These are phyloP conservation scores for Sesamia inferens DNA, from an alignment of 2,888 invertebrate genomes.

Conservation along the genomic window DNA sequence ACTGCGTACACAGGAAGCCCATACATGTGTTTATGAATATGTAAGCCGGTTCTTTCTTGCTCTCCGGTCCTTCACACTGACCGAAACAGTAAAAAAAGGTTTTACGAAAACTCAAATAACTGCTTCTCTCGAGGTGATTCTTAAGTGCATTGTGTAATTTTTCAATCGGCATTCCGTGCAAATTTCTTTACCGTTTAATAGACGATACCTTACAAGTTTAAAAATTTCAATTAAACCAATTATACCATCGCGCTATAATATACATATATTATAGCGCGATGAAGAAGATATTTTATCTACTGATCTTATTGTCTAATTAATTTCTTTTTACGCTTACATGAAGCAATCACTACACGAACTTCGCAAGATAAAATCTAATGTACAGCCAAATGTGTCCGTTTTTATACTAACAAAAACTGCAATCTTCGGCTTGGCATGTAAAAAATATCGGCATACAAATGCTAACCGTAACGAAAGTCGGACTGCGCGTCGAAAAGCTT, in stretches of 20 bases:
- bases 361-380: conserved; percentile 31
- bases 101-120: conserved; percentile 21
- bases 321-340: conserved; percentile 20
- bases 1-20: conserved; percentile 28
- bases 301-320: conserved; percentile 27
- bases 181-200: neutral
- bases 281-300: conserved; percentile 17
- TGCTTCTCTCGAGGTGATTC: conserved; percentile 3
- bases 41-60: conserved; percentile 46
- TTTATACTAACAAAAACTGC: conserved; percentile 43
- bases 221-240: conserved; percentile 30
- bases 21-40: conserved; percentile 28
- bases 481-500: conserved; percentile 21
- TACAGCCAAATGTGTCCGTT: conserved; percentile 32
- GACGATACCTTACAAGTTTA: conserved; percentile 2
- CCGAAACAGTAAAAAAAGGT: conserved; percentile 12
- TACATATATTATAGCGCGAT: too few species aligned
- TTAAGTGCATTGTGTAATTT: neutral
- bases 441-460: conserved; percentile 39
- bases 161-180: neutral
- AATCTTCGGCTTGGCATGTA: conserved; percentile 26
- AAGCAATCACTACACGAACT: conserved; percentile 30
- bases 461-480: conserved; percentile 25
- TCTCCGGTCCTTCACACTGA: conserved; percentile 37
- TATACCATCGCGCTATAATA: conserved; percentile 14